Evolutionary conservation across 2,888 invertebrate species (phyloP).

Genomic region (Dolomedes plantarius): DNA sequence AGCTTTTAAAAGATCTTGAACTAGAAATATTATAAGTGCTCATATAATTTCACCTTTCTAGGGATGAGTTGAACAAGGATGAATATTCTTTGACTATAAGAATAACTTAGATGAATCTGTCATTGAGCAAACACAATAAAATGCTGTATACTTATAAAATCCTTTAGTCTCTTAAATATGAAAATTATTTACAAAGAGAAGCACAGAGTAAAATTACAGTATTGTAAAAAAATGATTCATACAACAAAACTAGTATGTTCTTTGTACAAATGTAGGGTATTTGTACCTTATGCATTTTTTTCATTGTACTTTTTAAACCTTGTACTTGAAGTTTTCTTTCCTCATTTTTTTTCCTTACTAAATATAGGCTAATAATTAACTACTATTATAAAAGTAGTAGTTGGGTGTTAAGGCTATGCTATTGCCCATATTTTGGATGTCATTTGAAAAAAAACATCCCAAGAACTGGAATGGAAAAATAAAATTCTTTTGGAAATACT

Average conservation of each 20-base stretch:
- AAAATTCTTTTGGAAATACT: background rate
- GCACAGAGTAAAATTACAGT: constrained; percentile 38
- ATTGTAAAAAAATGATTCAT: constrained; percentile 41
- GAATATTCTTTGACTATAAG: constrained; percentile 5
- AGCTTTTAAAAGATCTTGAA: constrained; percentile 10
- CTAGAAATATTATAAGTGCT: background rate
- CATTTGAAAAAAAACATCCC: background rate
- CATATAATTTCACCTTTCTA: background rate
- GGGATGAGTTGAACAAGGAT: background rate
- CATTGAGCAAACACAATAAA: constrained; percentile 25
- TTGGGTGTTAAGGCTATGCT: background rate
- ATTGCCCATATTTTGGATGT: constrained; percentile 11
- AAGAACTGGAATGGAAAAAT: background rate
- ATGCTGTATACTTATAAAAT: background rate
- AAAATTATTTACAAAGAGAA: constrained; percentile 49
- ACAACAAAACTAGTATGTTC: constrained; percentile 34
- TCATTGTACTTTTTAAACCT: constrained; percentile 44
- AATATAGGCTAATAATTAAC: background rate
- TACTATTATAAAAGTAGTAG: constrained; percentile 12
- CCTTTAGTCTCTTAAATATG: constrained; percentile 29
- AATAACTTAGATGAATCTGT: constrained; percentile 5
- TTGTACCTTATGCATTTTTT: constrained; percentile 63
- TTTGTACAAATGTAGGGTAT: constrained; percentile 59
- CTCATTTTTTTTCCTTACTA: background rate
- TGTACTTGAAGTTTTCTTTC: background rate